Evolutionary conservation across 2,113 vertebrate genomes (phyloP).

Genomic region (Alethe castanea): DNA sequence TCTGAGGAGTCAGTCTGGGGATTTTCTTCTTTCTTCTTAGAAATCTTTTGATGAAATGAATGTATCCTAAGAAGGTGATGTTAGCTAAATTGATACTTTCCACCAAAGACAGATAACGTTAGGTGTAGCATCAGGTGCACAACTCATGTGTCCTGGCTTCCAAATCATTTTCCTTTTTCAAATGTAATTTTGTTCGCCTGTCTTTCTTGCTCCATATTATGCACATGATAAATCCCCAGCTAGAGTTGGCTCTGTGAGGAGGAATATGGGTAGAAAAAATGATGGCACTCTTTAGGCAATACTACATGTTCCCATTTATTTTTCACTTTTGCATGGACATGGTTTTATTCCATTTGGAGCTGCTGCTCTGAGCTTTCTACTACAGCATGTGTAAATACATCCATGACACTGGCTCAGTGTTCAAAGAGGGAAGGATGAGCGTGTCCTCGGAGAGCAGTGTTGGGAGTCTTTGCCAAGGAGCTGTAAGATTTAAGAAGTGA

Average conservation of each 20-base stretch:
- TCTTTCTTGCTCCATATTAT: background rate
- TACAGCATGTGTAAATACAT: constrained; percentile 35
- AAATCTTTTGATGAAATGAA: background rate
- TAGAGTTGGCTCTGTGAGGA: background rate
- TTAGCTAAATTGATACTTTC: background rate
- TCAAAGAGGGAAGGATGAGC: background rate
- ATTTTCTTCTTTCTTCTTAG: background rate
- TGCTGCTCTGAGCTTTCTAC: constrained; percentile 2
- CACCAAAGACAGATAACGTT: background rate
- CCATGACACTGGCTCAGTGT: background rate
- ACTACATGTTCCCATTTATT: background rate
- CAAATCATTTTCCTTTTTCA: background rate
- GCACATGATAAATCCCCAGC: background rate
- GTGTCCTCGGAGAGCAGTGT: background rate
- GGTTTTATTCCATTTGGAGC: background rate
- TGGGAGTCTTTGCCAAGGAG: background rate
- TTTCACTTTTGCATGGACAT: background rate
- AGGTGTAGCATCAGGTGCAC: background rate
- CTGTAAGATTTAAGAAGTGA: background rate
- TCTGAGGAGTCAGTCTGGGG: background rate
- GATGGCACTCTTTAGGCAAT: background rate
- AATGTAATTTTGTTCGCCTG: background rate
- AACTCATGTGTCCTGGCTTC: background rate
- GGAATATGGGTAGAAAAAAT: background rate
- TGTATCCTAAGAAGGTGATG: background rate